phyloP scores from a whole-genome alignment of 2,113 vertebrate species.

The Vombatus ursinus region DNA sequence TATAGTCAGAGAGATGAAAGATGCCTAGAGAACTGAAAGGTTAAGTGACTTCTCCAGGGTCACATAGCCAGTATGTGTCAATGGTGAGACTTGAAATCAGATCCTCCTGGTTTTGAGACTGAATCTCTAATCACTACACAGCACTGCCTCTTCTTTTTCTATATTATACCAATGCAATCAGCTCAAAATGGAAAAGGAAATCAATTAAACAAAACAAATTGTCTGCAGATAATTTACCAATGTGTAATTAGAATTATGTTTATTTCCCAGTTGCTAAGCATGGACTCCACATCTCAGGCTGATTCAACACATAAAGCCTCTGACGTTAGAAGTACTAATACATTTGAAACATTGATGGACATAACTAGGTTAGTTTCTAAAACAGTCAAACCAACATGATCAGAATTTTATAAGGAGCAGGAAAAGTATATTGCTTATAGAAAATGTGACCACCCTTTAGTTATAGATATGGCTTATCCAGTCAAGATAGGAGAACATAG shows the following conservation, averaged over 20 bases:
- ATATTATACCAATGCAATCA: neutral
- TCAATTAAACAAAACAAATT: neutral
- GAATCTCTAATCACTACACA: neutral
- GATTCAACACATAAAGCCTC: no score
- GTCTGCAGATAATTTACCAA: neutral
- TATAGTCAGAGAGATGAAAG: neutral
- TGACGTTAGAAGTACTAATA: neutral
- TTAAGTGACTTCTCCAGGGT: neutral
- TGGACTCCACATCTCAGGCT: neutral
- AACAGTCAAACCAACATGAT: neutral
- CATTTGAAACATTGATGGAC: neutral
- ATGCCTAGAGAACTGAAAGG: neutral
- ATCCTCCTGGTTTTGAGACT: neutral
- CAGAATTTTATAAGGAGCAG: slow-evolving; percentile 34
- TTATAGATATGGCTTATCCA: no score
- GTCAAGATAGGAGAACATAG: neutral
- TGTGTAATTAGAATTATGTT: neutral
- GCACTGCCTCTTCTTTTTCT: neutral
- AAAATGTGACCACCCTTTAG: no score
- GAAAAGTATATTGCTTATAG: no score
- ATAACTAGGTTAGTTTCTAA: slow-evolving; percentile 54
- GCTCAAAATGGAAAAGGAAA: neutral
- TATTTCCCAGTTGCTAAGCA: neutral
- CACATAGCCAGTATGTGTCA: neutral
- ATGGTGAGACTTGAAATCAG: neutral